Evolutionary conservation across 2,888 invertebrate genomes (phyloP).

Genomic region (Pharmacophagus antenor): DNA sequence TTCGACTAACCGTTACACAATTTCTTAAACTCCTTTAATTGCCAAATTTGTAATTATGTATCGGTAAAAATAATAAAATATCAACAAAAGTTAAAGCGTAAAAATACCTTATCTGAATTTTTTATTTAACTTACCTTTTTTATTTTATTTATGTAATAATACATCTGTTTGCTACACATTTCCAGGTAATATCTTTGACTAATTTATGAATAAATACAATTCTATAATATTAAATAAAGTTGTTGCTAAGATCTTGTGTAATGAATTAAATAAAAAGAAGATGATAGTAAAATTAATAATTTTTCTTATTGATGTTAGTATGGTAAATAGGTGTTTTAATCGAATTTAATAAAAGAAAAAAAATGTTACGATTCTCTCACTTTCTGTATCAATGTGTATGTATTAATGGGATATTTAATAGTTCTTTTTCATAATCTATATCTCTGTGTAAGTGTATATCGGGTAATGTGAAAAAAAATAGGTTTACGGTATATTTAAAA

Average conservation of each 20-base stretch:
- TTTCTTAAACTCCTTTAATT: neutral
- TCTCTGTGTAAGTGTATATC: conserved; percentile 21
- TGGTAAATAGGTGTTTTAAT: conserved; percentile 11
- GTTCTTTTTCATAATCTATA: conserved; percentile 3
- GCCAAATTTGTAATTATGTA: conserved; percentile 21
- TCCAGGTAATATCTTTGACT: too few species aligned
- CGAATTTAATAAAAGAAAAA: conserved; percentile 8
- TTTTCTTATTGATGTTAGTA: conserved; percentile 2
- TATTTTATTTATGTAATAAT: too few species aligned
- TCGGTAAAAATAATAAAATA: neutral
- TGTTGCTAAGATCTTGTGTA: neutral
- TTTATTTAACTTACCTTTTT: neutral
- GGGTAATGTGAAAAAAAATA: conserved; percentile 40
- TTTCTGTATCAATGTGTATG: conserved; percentile 12
- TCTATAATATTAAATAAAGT: neutral
- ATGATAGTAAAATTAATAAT: conserved; percentile 6
- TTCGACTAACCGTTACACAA: neutral
- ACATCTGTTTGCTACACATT: too few species aligned
- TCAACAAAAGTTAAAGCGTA: neutral
- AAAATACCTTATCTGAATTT: neutral
- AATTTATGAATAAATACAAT: neutral
- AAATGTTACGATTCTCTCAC: neutral
- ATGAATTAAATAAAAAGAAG: neutral
- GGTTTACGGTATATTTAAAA: conserved; percentile 50
- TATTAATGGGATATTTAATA: conserved; percentile 7